Evolutionary conservation across 2,888 invertebrate genomes (phyloP), one percentile per base, ranked within the genome.

Genomic region (Seladonia tumulorum): DNA sequence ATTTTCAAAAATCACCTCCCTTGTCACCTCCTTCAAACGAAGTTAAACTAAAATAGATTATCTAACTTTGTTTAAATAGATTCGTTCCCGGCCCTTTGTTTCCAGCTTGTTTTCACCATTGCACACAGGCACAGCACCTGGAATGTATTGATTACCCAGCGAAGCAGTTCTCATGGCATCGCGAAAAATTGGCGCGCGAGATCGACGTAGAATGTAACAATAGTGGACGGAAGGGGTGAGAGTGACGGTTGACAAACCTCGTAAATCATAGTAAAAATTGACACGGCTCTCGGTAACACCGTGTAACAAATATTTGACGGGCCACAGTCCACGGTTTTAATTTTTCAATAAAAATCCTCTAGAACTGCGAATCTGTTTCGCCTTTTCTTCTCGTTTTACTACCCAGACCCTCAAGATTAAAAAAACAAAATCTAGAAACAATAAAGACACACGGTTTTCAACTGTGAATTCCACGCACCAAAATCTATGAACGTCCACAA

Each of bases 191-290:
- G 53, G 14, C 35, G 60, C 22, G 73, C 49, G 77, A 39, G n/a
- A 47, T 53, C 25, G 76, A 81, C 47, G 47, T 74, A 63, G 71
- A 85, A 72, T 53, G 78, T 71, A 83, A 87, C 88, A 90, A 87
- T 85, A 70, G 84, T 72, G 79, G 73, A 25, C 12, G 76, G 68
- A 76, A 12, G 60, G 66, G 83, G 79, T 83, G 80, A 77, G 88
- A 81, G 82, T 83, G 87, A 90, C 81, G 89, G 87, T 79, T 83
- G 87, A 81, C 89, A 80, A 81, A 85, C 53, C 68, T 80, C 90
- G 80, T 90, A 90, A 90, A 90, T 90, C 90, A 88, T 75, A 45
- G 74, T 42, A 68, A 42, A 84, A 79, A 75, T 78, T 77, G 85
- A 85, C 77, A 74, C 39, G 42, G 22, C 49, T 29, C 12, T 71